phyloP scores from a whole-genome alignment of 2,113 vertebrate species.

The Hylia prasina region DNA sequence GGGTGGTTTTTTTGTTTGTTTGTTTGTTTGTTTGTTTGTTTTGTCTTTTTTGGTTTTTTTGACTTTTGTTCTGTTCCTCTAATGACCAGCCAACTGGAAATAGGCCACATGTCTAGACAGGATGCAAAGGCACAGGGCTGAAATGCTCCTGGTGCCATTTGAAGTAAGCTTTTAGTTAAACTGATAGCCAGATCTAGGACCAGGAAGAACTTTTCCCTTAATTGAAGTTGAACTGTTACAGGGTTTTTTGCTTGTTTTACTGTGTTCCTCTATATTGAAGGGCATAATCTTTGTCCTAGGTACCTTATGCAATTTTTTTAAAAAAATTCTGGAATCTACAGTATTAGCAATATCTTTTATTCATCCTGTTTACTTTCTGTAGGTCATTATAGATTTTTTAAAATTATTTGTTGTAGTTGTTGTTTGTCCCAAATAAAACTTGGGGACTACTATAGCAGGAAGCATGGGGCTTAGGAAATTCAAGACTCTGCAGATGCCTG shows the following conservation, averaged over 20 bases:
- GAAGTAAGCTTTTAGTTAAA: neutral
- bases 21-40: neutral
- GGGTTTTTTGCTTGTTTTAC: neutral
- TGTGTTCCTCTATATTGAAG: neutral
- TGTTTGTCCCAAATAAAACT: neutral
- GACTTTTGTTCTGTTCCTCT: neutral
- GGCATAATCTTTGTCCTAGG: neutral
- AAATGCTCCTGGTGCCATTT: neutral
- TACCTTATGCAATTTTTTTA: neutral
- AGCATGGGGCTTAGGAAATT: neutral
- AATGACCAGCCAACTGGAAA: constrained; percentile 1
- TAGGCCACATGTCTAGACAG: neutral
- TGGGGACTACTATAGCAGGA: neutral
- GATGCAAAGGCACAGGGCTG: neutral
- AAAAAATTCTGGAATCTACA: neutral
- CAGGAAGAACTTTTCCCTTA: neutral
- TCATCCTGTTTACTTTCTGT: neutral
- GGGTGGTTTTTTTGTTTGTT: neutral
- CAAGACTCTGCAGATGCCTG: neutral
- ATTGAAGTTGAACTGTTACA: neutral
- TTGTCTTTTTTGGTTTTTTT: neutral
- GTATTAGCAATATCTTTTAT: neutral
- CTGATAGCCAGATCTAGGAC: neutral
- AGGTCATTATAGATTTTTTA: neutral
- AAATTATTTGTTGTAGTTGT: neutral